Evolutionary conservation across 2,797 vertebrate genomes (phyloP), one percentile per base, ranked within the genome.

Genomic region (Epinephelus awoara): DNA sequence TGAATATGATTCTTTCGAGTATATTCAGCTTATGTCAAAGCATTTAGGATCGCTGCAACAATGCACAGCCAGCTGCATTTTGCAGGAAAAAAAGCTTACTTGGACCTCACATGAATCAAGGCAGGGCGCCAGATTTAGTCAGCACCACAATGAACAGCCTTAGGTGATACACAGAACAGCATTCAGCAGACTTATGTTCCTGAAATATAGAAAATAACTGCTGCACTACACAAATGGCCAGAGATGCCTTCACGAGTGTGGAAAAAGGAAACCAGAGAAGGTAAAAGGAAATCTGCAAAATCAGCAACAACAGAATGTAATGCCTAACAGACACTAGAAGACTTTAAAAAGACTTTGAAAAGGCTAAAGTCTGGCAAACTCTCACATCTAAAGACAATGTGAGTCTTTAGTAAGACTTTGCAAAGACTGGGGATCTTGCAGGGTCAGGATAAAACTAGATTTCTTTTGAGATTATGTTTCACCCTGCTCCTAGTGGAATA

Each of bases 61-160:
- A 54, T 19, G 27, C 49, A 62, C 0, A 18, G 6, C 23, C 21
- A 50, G 27, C 29, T 70, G 29, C 2, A 46, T 52, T 52, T 9
- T 25, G 70, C 21, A n/a, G 11, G n/a, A 55, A 68, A 6, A 6
- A 58, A 34, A 61, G 17, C 69, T 56, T 4, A 3, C 40, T 29
- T 46, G 40, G 47, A 75, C 15, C 3, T 14, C 6, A 17, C 2
- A 52, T 72, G 49, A 79, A 64, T 69, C 23, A 79, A 27, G 49
- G 21, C 46, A 54, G 18, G 14, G 18, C 40, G 51, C 19, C 59
- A 49, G 38, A 73, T 51, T 56, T 47, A 17, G 11, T 34, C 15
- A 44, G 19, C 8, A 49, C 40, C 12, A 64, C 40, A 47, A 0
- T 52, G 40, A 54, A 55, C 19, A 34, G n/a, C 50, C 14, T 18